Evolutionary conservation across 2,888 invertebrate species (phyloP).

Genomic region (Cynaeus angustus): DNA sequence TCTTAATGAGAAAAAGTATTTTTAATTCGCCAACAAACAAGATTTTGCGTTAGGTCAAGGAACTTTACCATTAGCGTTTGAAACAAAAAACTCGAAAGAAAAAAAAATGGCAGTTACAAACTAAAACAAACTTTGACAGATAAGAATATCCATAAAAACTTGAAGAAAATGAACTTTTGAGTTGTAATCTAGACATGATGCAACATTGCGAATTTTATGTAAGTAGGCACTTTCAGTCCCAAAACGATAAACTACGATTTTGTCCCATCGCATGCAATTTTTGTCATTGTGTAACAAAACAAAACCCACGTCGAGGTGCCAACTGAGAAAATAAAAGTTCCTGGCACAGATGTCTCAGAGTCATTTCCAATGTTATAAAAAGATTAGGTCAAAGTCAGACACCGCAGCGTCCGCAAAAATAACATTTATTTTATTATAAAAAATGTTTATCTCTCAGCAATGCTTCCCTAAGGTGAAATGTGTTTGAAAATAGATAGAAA

Average conservation of each 20-base stretch:
- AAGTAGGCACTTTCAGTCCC: neutral
- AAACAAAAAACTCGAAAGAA: too few species aligned
- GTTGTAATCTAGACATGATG: too few species aligned
- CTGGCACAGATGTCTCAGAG: neutral
- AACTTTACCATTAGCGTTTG: too few species aligned
- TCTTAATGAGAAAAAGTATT: too few species aligned
- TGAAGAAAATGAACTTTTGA: too few species aligned
- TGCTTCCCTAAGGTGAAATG: slow-evolving; percentile 27
- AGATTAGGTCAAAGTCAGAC: slow-evolving; percentile 12
- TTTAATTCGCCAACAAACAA: too few species aligned
- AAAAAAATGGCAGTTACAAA: too few species aligned
- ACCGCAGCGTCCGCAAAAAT: slow-evolving; percentile 2
- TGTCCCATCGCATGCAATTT: neutral
- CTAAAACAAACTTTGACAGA: too few species aligned
- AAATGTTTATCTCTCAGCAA: neutral
- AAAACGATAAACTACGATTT: too few species aligned
- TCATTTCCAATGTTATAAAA: slow-evolving; percentile 7
- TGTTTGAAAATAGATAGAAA: slow-evolving; percentile 38
- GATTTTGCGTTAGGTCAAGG: too few species aligned
- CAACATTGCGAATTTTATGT: neutral
- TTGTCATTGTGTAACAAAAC: slow-evolving; percentile 2
- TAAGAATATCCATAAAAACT: too few species aligned
- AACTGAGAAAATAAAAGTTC: slow-evolving; percentile 6
- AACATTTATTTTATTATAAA: neutral
- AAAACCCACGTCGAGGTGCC: neutral